phyloP scores from a whole-genome alignment of 2,888 invertebrate genomes.

The Drosophila mimetica region DNA sequence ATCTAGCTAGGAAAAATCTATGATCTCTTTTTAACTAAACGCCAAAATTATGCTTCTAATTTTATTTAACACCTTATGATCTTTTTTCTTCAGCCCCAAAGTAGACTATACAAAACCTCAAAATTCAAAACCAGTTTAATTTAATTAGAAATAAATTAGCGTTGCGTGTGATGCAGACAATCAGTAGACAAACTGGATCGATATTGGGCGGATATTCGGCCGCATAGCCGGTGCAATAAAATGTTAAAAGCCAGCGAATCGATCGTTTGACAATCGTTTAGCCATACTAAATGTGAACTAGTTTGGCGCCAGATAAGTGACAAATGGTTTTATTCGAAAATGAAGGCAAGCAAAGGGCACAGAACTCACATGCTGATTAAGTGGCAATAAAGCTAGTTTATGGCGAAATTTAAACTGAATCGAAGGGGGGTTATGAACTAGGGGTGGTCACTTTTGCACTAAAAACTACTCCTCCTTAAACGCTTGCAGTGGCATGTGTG shows the following conservation, averaged over 20 bases:
- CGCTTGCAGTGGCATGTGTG: slow-evolving; percentile 63
- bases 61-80: background rate
- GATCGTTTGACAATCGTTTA: slow-evolving; percentile 19
- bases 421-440: slow-evolving; percentile 1
- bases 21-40: background rate
- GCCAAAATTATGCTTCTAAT: slow-evolving; percentile 48
- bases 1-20: slow-evolving; percentile 13
- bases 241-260: slow-evolving; percentile 49
- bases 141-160: slow-evolving; percentile 23
- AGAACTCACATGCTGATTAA: slow-evolving; percentile 3
- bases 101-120: slow-evolving; percentile 23
- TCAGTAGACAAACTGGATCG: slow-evolving; percentile 26
- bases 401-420: slow-evolving; percentile 7
- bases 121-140: slow-evolving; percentile 61
- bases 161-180: slow-evolving; percentile 20
- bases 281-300: slow-evolving; percentile 20
- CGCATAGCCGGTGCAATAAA: slow-evolving; percentile 51
- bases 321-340: slow-evolving; percentile 61
- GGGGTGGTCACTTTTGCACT: slow-evolving; percentile 37
- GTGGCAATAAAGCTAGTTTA: slow-evolving; percentile 6
- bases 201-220: slow-evolving; percentile 12
- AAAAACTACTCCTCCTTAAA: slow-evolving; percentile 33
- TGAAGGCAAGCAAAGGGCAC: slow-evolving; percentile 43
- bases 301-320: slow-evolving; percentile 48
- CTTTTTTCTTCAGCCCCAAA: slow-evolving; percentile 14